These are phyloP conservation scores for Alsophila aescularia DNA, from an alignment of 2,888 invertebrate genomes.

Conservation along the genomic window DNA sequence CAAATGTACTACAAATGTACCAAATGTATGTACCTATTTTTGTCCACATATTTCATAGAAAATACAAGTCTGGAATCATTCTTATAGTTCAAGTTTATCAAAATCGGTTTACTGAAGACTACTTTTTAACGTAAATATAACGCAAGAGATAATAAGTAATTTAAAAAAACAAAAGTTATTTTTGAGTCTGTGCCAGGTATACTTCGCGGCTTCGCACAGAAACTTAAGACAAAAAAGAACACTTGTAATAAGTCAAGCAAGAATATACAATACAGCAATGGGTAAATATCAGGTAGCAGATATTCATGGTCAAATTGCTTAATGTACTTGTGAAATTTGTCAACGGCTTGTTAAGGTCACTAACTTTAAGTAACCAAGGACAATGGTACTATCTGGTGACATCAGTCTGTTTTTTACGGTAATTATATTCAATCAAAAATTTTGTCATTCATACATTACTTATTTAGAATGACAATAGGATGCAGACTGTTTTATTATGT, in stretches of 20 bases:
- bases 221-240: background rate
- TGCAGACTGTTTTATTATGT: slow-evolving; percentile 16
- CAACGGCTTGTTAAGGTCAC: slow-evolving; percentile 40
- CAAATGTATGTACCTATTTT: no score
- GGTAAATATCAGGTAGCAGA: slow-evolving; percentile 12
- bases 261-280: background rate
- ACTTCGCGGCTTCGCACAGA: no score
- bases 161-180: no score
- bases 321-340: slow-evolving; percentile 46
- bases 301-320: slow-evolving; percentile 38
- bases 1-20: no score
- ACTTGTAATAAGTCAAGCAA: background rate
- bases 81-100: no score
- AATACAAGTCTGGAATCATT: no score
- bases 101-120: no score
- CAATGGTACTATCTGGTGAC: slow-evolving; percentile 35
- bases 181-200: no score
- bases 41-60: no score
- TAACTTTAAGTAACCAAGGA: slow-evolving; percentile 42
- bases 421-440: slow-evolving; percentile 17
- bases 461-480: slow-evolving; percentile 22
- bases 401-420: slow-evolving; percentile 28
- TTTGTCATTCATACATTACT: slow-evolving; percentile 11
- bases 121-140: no score
- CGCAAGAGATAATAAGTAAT: no score